These are phyloP conservation scores for Tapera naevia DNA, from an alignment of 2,797 vertebrate species.

Conservation along the genomic window DNA sequence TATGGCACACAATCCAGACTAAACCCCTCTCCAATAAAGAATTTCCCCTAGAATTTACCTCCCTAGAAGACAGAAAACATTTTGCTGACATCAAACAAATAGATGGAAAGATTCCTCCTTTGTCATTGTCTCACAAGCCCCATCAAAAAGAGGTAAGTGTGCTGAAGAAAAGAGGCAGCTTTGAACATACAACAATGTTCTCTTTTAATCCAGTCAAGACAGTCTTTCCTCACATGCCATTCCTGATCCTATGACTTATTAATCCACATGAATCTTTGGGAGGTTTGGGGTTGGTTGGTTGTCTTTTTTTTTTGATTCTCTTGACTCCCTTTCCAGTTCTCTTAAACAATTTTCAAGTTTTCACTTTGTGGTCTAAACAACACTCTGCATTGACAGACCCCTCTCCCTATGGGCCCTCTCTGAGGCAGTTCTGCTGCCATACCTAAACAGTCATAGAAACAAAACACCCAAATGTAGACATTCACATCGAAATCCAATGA, in stretches of 20 bases:
- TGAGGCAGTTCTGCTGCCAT: not conserved
- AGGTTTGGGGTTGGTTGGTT: not conserved
- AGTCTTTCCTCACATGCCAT: not conserved
- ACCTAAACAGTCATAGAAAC: not conserved
- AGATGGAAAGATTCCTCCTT: not conserved
- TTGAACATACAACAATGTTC: rapidly evolving
- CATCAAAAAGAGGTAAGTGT: not conserved
- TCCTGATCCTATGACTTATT: not conserved
- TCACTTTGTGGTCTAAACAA: not conserved
- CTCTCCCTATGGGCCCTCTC: not conserved
- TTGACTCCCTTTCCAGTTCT: not conserved
- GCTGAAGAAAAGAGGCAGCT: not conserved
- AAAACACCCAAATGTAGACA: not conserved
- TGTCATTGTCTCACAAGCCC: not conserved
- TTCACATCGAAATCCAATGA: not conserved
- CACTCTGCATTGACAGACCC: not conserved
- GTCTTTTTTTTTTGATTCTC: not conserved
- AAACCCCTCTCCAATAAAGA: not conserved
- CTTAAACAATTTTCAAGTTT: not conserved
- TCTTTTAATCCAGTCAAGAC: not conserved
- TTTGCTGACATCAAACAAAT: not conserved
- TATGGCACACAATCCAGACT: not conserved
- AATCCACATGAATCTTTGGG: not conserved
- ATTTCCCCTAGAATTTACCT: not conserved
- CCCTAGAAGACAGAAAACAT: not conserved